Evolutionary conservation across 2,888 invertebrate genomes (phyloP), one percentile per base, ranked within the genome.

Genomic region (Elgonia sp.): DNA sequence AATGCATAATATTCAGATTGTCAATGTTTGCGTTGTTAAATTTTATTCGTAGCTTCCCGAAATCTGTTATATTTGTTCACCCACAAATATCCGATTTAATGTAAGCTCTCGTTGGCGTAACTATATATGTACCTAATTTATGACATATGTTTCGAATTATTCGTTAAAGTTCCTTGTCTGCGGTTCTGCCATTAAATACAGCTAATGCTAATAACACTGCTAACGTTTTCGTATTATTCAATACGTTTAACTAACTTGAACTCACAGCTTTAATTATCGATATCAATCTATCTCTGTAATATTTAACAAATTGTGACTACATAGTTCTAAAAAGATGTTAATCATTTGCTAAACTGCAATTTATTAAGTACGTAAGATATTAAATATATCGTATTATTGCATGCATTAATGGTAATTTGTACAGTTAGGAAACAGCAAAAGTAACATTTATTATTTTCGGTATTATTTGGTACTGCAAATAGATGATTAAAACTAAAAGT

Each of bases 151-250:
- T 72, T 21, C 63, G 53, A 82, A 72, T 82, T 72, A 73, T 72
- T 82, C 42, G 81, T 82, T 55, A 40, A 82, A 82, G 60, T 65
- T 82, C 40, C 81, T 70, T 65, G 72, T 63, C 42, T 55, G 73
- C 37, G 81, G 81, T 81, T 62, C 8, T 18, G 62, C 63, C 62
- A 53, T 81, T 70, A 50, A 81, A 81, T 81, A 81, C 53, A 39
- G 69, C 42, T 57, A 39, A 79, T 55, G 12, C 37, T 57, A 57
- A 79, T 79, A 79, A 67, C 21, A 16, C 42, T 50, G 18, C n/a
- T 62, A 69, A 62, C 46, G 63, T 63, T 29, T 65, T 53, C 79
- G 39, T 69, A 79, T 46, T 57, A 67, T 69, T 79, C 29, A 53
- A 46, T 79, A 18, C 57, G 12, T 79, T 20, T 42, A 57, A 57